Conservation (phyloP, 2,797 vertebrate species). For the Lemur catta region DNA sequence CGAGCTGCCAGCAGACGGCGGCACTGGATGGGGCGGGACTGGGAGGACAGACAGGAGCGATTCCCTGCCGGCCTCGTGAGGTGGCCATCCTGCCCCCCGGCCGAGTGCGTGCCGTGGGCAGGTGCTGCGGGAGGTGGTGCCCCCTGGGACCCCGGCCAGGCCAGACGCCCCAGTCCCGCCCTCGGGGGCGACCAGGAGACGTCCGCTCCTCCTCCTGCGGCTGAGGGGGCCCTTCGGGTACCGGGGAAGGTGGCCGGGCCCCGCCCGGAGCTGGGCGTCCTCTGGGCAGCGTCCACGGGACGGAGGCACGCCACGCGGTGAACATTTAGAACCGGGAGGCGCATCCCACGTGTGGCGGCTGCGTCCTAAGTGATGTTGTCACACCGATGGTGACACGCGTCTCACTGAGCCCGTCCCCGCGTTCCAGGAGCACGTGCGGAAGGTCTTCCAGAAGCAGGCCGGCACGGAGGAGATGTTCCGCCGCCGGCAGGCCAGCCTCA, state of each 20-base stretch:
- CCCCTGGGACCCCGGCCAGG: neutral
- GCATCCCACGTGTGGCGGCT: accelerated
- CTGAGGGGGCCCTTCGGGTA: neutral
- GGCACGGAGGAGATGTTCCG: constrained; percentile 98
- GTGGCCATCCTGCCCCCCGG: accelerated
- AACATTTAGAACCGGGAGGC: no score
- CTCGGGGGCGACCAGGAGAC: no score
- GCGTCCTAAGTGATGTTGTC: accelerated
- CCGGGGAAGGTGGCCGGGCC: neutral
- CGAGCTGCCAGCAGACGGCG: accelerated
- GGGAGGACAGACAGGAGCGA: no score
- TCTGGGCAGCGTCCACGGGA: neutral
- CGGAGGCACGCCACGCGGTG: accelerated
- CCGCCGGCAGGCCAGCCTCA: constrained; percentile 94
- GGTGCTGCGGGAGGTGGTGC: neutral
- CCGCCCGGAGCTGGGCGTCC: neutral
- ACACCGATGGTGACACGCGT: accelerated
- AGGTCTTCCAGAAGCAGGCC: constrained; percentile 94
- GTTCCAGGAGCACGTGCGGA: constrained; percentile 92
- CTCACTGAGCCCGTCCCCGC: neutral
- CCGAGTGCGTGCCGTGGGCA: accelerated
- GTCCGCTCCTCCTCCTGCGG: neutral
- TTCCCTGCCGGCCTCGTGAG: accelerated
- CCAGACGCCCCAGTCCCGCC: neutral
- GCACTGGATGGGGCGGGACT: neutral